phyloP scores from a whole-genome alignment of 2,797 vertebrate genomes.

The Girardinus metallicus region DNA sequence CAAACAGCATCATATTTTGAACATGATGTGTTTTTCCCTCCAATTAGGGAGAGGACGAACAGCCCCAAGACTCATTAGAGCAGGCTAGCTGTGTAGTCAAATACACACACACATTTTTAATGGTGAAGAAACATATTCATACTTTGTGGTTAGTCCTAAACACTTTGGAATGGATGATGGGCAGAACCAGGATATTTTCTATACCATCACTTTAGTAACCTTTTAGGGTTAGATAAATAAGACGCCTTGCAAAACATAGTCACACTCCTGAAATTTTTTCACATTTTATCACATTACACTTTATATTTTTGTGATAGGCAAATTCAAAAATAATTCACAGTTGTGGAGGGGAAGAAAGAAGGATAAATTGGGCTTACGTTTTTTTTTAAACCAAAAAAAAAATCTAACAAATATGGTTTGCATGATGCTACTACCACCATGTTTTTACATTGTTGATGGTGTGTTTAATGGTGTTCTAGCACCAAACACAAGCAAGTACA shows the following conservation, averaged over 20 bases:
- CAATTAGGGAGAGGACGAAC: conserved; percentile 69
- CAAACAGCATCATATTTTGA: conserved; percentile 43
- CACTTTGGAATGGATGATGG: conserved; percentile 16
- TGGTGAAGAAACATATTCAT: conserved; percentile 22
- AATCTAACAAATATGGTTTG: not conserved
- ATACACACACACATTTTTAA: conserved; percentile 22
- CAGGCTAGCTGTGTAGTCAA: conserved; percentile 24
- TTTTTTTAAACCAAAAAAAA: not conserved
- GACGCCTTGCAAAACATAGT: not conserved
- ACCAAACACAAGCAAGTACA: not conserved
- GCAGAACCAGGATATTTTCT: not conserved
- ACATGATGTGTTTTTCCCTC: conserved; percentile 65
- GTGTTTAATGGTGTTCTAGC: not conserved
- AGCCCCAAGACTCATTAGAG: conserved; percentile 67
- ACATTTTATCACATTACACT: not conserved
- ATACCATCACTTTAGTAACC: not conserved
- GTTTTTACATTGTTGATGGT: not conserved
- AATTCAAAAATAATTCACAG: not conserved
- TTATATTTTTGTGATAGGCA: not conserved
- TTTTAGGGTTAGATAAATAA: not conserved
- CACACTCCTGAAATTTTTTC: not conserved
- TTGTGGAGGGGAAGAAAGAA: not conserved
- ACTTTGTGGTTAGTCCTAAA: conserved; percentile 21
- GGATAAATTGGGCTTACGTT: not conserved
- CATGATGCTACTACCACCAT: not conserved